Conservation (phyloP, 1,140 invertebrate genomes). For the Calliphora vicina region DNA sequence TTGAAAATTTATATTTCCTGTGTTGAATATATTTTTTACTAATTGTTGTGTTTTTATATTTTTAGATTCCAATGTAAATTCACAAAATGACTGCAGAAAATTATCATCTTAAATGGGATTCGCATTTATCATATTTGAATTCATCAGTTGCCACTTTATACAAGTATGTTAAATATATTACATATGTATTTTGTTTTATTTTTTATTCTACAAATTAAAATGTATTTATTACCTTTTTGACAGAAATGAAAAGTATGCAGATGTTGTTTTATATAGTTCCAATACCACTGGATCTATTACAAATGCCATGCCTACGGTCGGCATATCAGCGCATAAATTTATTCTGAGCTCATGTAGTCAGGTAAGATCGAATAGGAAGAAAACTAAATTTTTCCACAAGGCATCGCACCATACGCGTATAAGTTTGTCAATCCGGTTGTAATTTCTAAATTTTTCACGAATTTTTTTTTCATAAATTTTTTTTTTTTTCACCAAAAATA, state of each 20-base stretch:
- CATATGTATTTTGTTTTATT: no score
- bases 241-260: slow-evolving; percentile 77
- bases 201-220: neutral
- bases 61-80: slow-evolving; percentile 10
- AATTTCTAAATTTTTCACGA: no score
- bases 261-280: slow-evolving; percentile 80
- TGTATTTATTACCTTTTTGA: neutral
- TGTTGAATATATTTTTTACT: neutral
- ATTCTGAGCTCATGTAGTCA: slow-evolving; percentile 81
- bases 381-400: no score
- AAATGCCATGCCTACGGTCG: slow-evolving; percentile 62
- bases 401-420: no score
- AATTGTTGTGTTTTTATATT: neutral
- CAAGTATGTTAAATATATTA: slow-evolving; percentile 64
- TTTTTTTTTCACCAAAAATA: slow-evolving; percentile 63
- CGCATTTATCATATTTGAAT: slow-evolving; percentile 80
- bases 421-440: no score
- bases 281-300: slow-evolving; percentile 53
- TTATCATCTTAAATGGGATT: slow-evolving; percentile 88
- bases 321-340: slow-evolving; percentile 86
- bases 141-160: slow-evolving; percentile 80
- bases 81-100: slow-evolving; percentile 70
- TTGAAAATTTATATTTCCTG: no score
- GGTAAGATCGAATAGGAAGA: no score
- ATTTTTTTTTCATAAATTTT: neutral